Percentiles rank a stretch among this genome's conserved stretches.
These are phyloP conservation scores for Macrotus californicus DNA, from an alignment of 2,113 vertebrate species.

Conservation along the genomic window DNA sequence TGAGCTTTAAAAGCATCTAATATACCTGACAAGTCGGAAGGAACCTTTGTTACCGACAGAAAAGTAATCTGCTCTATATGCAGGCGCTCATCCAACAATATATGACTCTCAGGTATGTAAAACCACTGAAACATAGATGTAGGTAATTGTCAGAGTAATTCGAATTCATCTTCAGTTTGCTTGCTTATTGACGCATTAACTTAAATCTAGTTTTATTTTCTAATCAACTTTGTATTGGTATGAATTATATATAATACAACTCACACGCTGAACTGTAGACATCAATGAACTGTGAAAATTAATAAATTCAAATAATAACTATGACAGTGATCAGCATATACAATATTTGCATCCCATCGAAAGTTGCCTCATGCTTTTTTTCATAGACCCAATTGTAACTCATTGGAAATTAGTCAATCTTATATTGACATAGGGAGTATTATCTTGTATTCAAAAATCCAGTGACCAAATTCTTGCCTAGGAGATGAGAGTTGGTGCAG, in stretches of 20 bases:
- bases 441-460: background rate
- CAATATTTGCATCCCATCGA: background rate
- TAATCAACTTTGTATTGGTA: conserved; percentile 1
- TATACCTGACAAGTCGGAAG: conserved; percentile 50
- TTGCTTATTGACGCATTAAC: conserved; percentile 30
- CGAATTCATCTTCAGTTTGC: conserved; percentile 4
- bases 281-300: conserved; percentile 44
- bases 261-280: conserved; percentile 6
- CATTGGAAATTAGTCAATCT: background rate
- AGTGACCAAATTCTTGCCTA: background rate
- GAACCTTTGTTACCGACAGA: conserved; percentile 24
- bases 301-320: conserved; percentile 42
- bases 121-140: background rate
- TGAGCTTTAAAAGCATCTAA: conserved; percentile 19
- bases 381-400: background rate
- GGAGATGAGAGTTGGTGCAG: no score
- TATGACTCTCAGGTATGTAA: background rate
- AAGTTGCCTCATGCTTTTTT: background rate
- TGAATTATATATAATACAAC: conserved; percentile 4
- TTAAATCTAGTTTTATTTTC: conserved; percentile 16
- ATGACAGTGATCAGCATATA: background rate
- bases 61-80: conserved; percentile 14
- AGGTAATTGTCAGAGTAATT: conserved; percentile 3
- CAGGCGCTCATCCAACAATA: background rate
- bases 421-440: background rate